Conservation (phyloP, 2,888 invertebrate genomes). For the Suillia variegata region DNA sequence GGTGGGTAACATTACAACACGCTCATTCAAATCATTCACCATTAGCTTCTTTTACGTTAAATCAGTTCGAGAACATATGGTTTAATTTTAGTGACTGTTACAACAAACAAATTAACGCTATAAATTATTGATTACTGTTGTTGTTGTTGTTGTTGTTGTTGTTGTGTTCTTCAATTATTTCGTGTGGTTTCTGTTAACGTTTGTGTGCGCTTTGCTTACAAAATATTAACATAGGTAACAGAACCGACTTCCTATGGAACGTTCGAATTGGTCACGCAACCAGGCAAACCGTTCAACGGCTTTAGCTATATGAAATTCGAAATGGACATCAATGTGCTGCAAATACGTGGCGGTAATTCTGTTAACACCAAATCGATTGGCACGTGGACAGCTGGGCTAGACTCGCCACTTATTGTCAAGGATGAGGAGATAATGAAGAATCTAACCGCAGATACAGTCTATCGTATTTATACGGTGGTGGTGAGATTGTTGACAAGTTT, state of each 20-base stretch:
- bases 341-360: slow-evolving; percentile 74
- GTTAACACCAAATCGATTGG: slow-evolving; percentile 75
- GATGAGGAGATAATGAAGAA: slow-evolving; percentile 73
- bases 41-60: too few species aligned
- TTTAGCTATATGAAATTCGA: slow-evolving; percentile 77
- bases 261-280: slow-evolving; percentile 67
- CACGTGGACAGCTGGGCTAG: slow-evolving; percentile 78
- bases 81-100: neutral
- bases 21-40: slow-evolving; percentile 15
- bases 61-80: neutral
- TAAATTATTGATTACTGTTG: slow-evolving; percentile 32
- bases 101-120: too few species aligned
- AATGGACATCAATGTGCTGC: slow-evolving; percentile 73
- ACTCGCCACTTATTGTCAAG: slow-evolving; percentile 69
- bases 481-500: slow-evolving; percentile 63
- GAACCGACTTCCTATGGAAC: slow-evolving; percentile 75
- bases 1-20: slow-evolving; percentile 61
- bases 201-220: neutral
- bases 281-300: slow-evolving; percentile 68
- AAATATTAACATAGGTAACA: slow-evolving; percentile 59
- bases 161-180: too few species aligned
- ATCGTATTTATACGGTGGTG: slow-evolving; percentile 83
- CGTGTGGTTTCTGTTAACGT: neutral
- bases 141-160: too few species aligned
- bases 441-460: slow-evolving; percentile 81